phyloP scores from a whole-genome alignment of 2,888 invertebrate genomes.

The Melanophora roralis region DNA sequence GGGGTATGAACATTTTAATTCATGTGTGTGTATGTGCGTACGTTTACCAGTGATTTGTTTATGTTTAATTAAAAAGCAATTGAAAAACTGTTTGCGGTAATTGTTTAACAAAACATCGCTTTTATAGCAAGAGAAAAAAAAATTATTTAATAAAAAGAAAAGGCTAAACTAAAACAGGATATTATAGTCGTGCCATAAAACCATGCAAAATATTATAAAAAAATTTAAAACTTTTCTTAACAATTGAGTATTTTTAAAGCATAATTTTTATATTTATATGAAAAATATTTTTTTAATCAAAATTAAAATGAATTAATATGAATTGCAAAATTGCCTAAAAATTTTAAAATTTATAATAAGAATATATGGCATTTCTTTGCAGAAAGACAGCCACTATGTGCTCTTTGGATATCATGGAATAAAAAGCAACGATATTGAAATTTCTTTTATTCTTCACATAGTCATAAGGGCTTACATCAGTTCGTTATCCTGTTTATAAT shows the following conservation, averaged over 20 bases:
- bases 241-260: not conserved
- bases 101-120: conserved; percentile 45
- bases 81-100: conserved; percentile 57
- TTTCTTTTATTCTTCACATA: no score
- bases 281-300: no score
- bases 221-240: conserved; percentile 8
- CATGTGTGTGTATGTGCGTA: not conserved
- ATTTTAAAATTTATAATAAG: no score
- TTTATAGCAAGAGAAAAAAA: not conserved
- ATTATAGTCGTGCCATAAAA: conserved; percentile 35
- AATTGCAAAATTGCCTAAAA: no score
- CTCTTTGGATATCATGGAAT: no score
- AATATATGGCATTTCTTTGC: no score
- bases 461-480: no score
- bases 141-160: not conserved
- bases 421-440: no score
- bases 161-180: not conserved
- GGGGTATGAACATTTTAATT: not conserved
- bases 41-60: conserved; percentile 39
- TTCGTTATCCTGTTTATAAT: no score
- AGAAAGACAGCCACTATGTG: no score
- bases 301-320: no score
- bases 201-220: conserved; percentile 39
- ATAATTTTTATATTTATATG: no score
- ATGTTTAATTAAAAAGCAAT: conserved; percentile 61